These are phyloP conservation scores for Psilopsiagon aymara DNA, from an alignment of 2,113 vertebrate genomes.

Conservation along the genomic window DNA sequence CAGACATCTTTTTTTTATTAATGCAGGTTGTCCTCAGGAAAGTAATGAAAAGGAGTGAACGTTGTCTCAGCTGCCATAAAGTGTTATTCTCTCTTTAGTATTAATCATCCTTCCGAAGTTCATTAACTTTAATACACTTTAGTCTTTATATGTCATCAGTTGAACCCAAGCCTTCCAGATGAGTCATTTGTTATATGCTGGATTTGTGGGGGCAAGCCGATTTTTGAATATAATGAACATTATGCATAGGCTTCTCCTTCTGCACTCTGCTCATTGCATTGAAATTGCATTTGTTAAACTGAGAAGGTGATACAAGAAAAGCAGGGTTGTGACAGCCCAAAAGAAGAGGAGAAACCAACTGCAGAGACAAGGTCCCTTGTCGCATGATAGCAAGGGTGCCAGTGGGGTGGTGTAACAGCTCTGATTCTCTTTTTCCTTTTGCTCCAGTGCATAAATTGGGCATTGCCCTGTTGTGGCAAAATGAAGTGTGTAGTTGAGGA, in stretches of 20 bases:
- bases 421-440: neutral
- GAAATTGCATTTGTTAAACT: neutral
- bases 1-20: neutral
- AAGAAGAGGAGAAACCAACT: neutral
- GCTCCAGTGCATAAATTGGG: neutral
- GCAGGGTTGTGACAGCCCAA: neutral
- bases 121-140: constrained; percentile 40
- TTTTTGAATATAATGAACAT: neutral
- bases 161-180: neutral
- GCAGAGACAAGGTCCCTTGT: neutral
- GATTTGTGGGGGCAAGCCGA: neutral
- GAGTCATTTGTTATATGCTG: neutral
- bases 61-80: constrained; percentile 39
- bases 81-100: neutral
- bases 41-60: constrained; percentile 6
- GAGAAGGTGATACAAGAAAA: neutral
- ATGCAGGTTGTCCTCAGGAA: constrained; percentile 16
- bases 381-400: neutral
- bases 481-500: neutral
- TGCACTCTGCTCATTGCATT: neutral
- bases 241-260: neutral
- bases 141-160: constrained; percentile 16
- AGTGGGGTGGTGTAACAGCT: neutral
- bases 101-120: constrained; percentile 51
- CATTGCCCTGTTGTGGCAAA: neutral